Evolutionary conservation across 2,797 vertebrate genomes (phyloP).

Genomic region (Gephyroberyx darwinii): DNA sequence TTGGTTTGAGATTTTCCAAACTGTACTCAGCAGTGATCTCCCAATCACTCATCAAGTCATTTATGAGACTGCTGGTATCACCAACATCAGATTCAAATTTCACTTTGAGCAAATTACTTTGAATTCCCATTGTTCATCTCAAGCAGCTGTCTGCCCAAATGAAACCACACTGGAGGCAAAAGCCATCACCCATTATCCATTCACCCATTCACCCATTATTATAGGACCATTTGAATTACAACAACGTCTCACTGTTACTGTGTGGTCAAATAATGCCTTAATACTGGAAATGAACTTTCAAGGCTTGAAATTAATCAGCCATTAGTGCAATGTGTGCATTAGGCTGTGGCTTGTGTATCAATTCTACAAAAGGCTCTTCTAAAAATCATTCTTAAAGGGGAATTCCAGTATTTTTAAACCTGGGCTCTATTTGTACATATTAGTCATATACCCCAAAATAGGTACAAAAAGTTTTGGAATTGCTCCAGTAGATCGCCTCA

Average conservation of each 20-base stretch:
- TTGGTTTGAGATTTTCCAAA: slow-evolving; percentile 40
- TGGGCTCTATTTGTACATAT: too few species aligned
- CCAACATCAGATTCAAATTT: slow-evolving; percentile 26
- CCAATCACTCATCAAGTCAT: slow-evolving; percentile 43
- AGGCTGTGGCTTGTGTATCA: neutral
- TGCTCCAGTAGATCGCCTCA: too few species aligned
- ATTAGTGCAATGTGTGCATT: neutral
- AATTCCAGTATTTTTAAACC: too few species aligned
- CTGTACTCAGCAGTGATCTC: slow-evolving; percentile 22
- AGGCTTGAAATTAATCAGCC: neutral
- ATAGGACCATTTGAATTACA: too few species aligned
- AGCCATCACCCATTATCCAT: neutral
- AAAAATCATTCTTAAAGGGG: too few species aligned
- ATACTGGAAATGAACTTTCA: too few species aligned
- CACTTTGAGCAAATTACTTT: slow-evolving; percentile 7
- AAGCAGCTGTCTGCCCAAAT: slow-evolving; percentile 24
- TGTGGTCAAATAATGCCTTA: too few species aligned
- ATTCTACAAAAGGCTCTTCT: too few species aligned
- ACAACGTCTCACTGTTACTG: too few species aligned
- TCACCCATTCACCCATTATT: too few species aligned
- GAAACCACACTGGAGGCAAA: neutral
- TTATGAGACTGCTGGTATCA: slow-evolving; percentile 47
- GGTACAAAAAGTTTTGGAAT: too few species aligned
- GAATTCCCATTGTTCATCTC: slow-evolving; percentile 23
- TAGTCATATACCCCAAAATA: too few species aligned